Conservation (phyloP, 2,888 invertebrate species). For the Dryococelus australis region DNA sequence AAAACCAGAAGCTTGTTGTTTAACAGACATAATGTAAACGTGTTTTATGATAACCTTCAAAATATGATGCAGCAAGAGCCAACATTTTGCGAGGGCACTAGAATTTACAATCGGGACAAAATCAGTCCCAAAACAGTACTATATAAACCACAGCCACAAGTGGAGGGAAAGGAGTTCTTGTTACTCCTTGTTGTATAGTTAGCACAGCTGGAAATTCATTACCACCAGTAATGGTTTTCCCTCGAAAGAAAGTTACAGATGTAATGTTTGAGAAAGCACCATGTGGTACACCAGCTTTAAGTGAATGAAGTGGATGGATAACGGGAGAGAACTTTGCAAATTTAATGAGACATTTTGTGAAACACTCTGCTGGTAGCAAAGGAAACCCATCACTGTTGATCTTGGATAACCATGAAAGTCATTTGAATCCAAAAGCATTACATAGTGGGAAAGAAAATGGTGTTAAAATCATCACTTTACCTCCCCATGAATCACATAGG, state of each 20-base stretch:
- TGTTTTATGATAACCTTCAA: constrained; percentile 50
- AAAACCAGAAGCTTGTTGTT: constrained; percentile 38
- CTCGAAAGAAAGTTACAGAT: not conserved
- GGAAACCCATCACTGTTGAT: not conserved
- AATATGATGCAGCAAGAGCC: constrained; percentile 46
- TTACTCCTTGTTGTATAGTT: constrained; percentile 53
- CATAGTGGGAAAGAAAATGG: too few relatives aligned
- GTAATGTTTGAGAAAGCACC: constrained; percentile 27
- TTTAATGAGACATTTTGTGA: constrained; percentile 50
- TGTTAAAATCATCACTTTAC: too few relatives aligned
- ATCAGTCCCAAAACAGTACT: not conserved
- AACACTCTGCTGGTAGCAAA: not conserved
- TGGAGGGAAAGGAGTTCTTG: constrained; percentile 48
- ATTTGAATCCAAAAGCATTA: constrained; percentile 24
- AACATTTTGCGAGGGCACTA: constrained; percentile 45
- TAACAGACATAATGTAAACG: constrained; percentile 45
- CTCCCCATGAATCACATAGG: too few relatives aligned
- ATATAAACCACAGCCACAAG: not conserved
- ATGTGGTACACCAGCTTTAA: constrained; percentile 41
- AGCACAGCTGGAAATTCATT: constrained; percentile 51
- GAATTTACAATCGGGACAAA: constrained; percentile 43
- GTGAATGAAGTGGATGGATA: constrained; percentile 55
- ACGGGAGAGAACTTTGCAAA: constrained; percentile 53
- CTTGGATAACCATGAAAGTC: not conserved
- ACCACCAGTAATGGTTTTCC: constrained; percentile 55